Evolutionary conservation across 2,797 vertebrate genomes (phyloP).

Genomic region (Acanthurus lineatus): DNA sequence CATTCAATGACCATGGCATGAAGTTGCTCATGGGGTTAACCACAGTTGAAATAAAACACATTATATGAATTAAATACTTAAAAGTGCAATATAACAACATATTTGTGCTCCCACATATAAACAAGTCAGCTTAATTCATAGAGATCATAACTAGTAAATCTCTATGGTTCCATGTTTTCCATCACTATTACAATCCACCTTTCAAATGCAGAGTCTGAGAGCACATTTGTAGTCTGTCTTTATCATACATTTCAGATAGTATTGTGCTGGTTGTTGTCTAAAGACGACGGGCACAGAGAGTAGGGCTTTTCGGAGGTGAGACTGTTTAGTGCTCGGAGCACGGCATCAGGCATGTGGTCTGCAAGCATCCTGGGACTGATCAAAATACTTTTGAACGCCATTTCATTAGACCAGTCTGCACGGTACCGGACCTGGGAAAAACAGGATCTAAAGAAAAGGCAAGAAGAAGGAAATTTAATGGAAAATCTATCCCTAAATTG

Average conservation of each 20-base stretch:
- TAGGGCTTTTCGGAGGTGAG: conserved; percentile 85
- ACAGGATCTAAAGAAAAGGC: conserved; percentile 84
- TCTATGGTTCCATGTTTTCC: conserved; percentile 3
- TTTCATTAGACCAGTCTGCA: conserved; percentile 90
- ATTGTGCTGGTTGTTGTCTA: conserved; percentile 77
- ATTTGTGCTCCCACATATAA: conserved; percentile 6
- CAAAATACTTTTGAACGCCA: conserved; percentile 90
- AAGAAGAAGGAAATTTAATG: background rate
- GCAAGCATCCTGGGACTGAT: conserved; percentile 96
- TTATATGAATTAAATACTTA: conserved; percentile 44
- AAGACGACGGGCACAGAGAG: conserved; percentile 86
- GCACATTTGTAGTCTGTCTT: conserved; percentile 13
- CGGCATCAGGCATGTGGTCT: conserved; percentile 94
- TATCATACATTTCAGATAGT: conserved; percentile 73
- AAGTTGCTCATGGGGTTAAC: conserved; percentile 49
- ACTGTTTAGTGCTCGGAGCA: conserved; percentile 88
- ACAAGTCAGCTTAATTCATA: conserved; percentile 19
- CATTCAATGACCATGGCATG: conserved; percentile 69
- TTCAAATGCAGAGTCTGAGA: conserved; percentile 13
- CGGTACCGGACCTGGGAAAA: conserved; percentile 89
- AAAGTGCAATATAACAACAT: conserved; percentile 68
- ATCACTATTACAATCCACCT: conserved; percentile 32
- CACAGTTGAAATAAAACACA: conserved; percentile 28
- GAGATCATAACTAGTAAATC: conserved; percentile 1
- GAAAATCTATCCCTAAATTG: background rate